phyloP scores from a whole-genome alignment of 2,888 invertebrate species.

The Volucella inanis region DNA sequence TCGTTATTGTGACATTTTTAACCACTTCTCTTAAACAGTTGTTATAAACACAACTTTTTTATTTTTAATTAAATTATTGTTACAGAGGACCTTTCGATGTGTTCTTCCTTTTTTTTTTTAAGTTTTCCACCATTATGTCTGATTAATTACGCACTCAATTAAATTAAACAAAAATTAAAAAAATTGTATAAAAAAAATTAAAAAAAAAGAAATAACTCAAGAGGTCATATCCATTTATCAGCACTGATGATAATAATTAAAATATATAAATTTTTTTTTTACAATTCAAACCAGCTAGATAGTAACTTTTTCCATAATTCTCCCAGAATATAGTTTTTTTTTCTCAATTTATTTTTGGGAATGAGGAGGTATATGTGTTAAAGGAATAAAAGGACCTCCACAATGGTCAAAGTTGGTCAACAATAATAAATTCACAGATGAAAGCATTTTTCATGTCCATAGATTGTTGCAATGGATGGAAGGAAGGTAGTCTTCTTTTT shows the following conservation, averaged over 20 bases:
- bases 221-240: conserved; percentile 74
- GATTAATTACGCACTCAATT: conserved; percentile 71
- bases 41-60: too few relatives aligned
- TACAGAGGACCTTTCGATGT: not conserved
- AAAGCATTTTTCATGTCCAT: conserved; percentile 75
- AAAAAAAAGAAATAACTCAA: conserved; percentile 47
- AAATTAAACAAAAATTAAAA: conserved; percentile 34
- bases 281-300: conserved; percentile 51
- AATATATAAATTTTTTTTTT: conserved; percentile 65
- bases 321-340: conserved; percentile 19
- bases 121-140: conserved; percentile 60
- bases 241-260: conserved; percentile 74
- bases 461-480: conserved; percentile 39
- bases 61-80: too few relatives aligned
- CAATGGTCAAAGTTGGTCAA: conserved; percentile 74
- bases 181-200: not conserved
- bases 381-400: conserved; percentile 59
- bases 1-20: too few relatives aligned
- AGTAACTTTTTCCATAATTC: conserved; percentile 50
- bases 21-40: too few relatives aligned
- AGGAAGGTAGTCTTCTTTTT: not conserved
- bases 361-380: not conserved
- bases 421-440: conserved; percentile 75
- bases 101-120: conserved; percentile 21
- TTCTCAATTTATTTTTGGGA: conserved; percentile 1